These are phyloP conservation scores for Pemphigus obesinymphae DNA, from an alignment of 1,140 invertebrate species.

Conservation along the genomic window DNA sequence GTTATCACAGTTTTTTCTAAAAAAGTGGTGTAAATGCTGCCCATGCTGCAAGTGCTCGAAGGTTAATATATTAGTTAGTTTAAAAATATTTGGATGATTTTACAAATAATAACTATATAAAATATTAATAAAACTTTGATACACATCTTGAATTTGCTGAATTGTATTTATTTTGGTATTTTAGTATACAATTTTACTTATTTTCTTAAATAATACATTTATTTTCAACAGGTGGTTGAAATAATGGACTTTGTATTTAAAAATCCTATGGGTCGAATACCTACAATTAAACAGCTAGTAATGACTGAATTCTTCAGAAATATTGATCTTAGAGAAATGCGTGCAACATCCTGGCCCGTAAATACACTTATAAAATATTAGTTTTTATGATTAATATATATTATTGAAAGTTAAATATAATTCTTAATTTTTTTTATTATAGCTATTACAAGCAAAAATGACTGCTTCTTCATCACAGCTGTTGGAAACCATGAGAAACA, in stretches of 20 bases:
- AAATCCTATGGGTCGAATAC: slow-evolving; percentile 59
- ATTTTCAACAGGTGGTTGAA: slow-evolving; percentile 62
- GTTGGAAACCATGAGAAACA: slow-evolving; percentile 32
- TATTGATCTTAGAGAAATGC: slow-evolving; percentile 80
- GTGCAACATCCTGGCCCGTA: slow-evolving; percentile 58
- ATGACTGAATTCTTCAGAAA: slow-evolving; percentile 78
- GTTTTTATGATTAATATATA: background rate
- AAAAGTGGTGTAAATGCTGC: too few species aligned
- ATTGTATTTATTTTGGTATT: too few species aligned
- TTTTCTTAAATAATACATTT: background rate
- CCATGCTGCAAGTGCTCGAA: too few species aligned
- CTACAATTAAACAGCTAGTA: slow-evolving; percentile 71
- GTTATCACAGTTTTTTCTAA: too few species aligned
- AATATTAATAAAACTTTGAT: too few species aligned
- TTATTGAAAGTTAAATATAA: background rate
- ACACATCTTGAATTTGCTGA: too few species aligned
- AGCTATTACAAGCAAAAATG: slow-evolving; percentile 35
- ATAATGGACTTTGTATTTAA: slow-evolving; percentile 78
- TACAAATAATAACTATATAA: too few species aligned
- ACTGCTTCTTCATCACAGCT: slow-evolving; percentile 27
- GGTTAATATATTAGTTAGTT: too few species aligned
- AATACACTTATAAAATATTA: slow-evolving; percentile 22
- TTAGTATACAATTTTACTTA: too few species aligned
- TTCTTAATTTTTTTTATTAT: background rate
- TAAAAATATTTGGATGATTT: too few species aligned